These are phyloP conservation scores for Herpetotheres cachinnans DNA, from an alignment of 2,113 vertebrate species.

Conservation along the genomic window DNA sequence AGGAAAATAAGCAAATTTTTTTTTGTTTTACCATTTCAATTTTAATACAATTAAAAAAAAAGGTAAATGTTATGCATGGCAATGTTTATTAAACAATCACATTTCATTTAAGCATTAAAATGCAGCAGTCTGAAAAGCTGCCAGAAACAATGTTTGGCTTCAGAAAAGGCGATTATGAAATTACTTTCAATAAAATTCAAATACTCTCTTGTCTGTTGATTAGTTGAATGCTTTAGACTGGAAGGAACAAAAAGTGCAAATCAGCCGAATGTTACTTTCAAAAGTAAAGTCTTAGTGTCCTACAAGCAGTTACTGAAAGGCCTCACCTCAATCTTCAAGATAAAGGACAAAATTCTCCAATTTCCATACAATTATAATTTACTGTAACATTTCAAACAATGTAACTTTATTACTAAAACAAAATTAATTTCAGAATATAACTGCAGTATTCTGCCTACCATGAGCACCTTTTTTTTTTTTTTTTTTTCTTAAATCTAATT, in stretches of 20 bases:
- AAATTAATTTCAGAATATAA: slow-evolving; percentile 40
- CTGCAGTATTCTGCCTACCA: slow-evolving; percentile 31
- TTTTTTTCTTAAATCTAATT: neutral
- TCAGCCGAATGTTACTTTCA: slow-evolving; percentile 42
- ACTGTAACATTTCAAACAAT: slow-evolving; percentile 49
- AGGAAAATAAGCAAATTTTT: slow-evolving; percentile 60
- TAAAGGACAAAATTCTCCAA: slow-evolving; percentile 40
- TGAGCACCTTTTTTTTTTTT: neutral
- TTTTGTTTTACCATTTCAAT: slow-evolving; percentile 57
- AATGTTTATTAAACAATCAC: slow-evolving; percentile 68
- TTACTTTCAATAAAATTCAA: slow-evolving; percentile 56
- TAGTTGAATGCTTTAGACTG: slow-evolving; percentile 66
- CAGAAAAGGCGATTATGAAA: slow-evolving; percentile 66
- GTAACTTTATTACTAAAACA: slow-evolving; percentile 34
- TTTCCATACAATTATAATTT: slow-evolving; percentile 43
- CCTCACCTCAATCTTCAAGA: slow-evolving; percentile 40
- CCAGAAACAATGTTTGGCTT: slow-evolving; percentile 69
- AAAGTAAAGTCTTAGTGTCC: slow-evolving; percentile 59
- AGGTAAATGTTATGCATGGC: slow-evolving; percentile 60
- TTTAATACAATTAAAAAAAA: slow-evolving; percentile 69
- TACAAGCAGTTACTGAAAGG: slow-evolving; percentile 62
- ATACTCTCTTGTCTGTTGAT: slow-evolving; percentile 54
- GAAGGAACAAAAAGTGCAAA: slow-evolving; percentile 63
- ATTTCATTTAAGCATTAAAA: slow-evolving; percentile 72
- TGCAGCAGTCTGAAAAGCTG: slow-evolving; percentile 61